phyloP scores from a whole-genome alignment of 1,140 invertebrate species.

The Mya arenaria region DNA sequence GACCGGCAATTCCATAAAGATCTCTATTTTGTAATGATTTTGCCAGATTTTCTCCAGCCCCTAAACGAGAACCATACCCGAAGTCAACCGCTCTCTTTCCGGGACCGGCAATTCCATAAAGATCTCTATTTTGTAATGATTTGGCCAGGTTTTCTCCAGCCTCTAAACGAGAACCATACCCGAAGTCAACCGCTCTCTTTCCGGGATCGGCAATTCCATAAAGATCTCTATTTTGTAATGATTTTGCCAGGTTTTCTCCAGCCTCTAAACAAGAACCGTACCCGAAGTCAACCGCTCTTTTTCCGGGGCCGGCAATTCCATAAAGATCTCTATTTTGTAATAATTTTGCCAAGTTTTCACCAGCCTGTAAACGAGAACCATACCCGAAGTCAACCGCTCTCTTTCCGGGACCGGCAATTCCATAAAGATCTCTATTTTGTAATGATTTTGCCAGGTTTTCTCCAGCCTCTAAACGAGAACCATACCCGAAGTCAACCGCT shows the following conservation, averaged over 20 bases:
- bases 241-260: constrained; percentile 4
- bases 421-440: neutral
- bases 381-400: neutral
- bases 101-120: too few species aligned
- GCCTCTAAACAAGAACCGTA: constrained; percentile 18
- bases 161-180: too few species aligned
- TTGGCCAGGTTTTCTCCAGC: neutral
- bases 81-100: too few species aligned
- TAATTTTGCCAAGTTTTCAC: neutral
- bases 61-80: too few species aligned
- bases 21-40: too few species aligned
- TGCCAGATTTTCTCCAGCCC: too few species aligned
- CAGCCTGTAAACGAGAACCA: neutral
- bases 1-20: neutral
- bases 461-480: neutral
- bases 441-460: neutral
- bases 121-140: too few species aligned
- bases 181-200: neutral
- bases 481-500: neutral
- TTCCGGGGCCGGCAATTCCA: constrained; percentile 21
- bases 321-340: neutral
- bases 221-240: neutral
- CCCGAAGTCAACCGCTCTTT: constrained; percentile 7
- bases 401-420: constrained; percentile 1
- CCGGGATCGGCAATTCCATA: constrained; percentile 7